Evolutionary conservation across 2,113 vertebrate species (phyloP).

Genomic region (Pygoscelis antarcticus): DNA sequence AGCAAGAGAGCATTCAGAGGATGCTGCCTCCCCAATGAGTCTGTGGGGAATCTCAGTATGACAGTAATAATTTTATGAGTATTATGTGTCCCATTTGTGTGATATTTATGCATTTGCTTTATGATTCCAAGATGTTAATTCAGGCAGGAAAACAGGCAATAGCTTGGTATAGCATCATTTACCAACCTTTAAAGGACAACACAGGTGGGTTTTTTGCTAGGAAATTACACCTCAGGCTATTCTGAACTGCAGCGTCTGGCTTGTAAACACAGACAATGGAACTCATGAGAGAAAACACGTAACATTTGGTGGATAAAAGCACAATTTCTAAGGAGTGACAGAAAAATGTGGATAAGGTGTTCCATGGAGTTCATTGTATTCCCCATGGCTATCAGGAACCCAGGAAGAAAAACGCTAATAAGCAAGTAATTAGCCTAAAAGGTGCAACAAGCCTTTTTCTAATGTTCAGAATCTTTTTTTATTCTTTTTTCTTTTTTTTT

Average conservation of each 20-base stretch:
- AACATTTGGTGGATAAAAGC: not conserved
- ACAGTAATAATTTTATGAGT: not conserved
- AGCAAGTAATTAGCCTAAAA: not conserved
- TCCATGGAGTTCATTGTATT: not conserved
- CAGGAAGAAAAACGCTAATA: not conserved
- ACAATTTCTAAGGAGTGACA: not conserved
- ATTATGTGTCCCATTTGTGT: not conserved
- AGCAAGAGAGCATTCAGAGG: not conserved
- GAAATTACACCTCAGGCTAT: not conserved
- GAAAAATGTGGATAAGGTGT: not conserved
- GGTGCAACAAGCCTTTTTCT: not conserved
- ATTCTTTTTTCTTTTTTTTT: not conserved
- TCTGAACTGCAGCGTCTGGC: not conserved
- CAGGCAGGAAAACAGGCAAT: not conserved
- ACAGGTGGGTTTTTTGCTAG: not conserved
- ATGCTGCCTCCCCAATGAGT: not conserved
- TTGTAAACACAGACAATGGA: not conserved
- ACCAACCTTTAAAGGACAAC: constrained; percentile 10
- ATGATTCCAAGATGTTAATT: not conserved
- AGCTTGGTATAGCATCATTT: not conserved
- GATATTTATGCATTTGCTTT: constrained; percentile 25
- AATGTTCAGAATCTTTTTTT: not conserved
- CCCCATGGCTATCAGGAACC: not conserved
- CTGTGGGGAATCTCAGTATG: not conserved
- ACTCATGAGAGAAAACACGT: not conserved